Conservation (phyloP, 2,113 vertebrate species). For the Diphyllodes magnificus region DNA sequence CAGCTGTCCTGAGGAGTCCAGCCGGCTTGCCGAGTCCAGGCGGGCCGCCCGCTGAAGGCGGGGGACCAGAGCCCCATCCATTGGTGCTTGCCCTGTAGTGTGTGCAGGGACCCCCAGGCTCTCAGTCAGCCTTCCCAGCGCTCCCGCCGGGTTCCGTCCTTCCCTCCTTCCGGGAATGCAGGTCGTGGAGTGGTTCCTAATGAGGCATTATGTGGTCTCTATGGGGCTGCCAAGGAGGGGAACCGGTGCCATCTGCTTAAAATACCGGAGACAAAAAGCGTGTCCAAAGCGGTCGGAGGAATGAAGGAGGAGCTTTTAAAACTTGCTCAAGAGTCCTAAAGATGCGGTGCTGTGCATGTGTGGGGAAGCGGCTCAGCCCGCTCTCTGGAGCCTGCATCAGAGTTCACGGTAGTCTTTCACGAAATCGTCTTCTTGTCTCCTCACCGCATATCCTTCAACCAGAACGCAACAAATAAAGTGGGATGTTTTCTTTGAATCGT, state of each 20-base stretch:
- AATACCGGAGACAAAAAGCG: background rate
- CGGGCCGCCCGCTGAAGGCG: background rate
- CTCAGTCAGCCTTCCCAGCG: background rate
- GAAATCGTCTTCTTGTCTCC: too few relatives aligned
- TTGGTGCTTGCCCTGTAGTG: accelerated
- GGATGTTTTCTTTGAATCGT: background rate
- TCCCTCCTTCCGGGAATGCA: background rate
- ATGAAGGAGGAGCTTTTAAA: background rate
- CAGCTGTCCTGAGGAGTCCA: background rate
- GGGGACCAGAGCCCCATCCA: background rate
- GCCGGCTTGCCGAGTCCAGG: background rate
- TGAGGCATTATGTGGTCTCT: background rate
- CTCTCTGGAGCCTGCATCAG: background rate
- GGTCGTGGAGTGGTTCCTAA: background rate
- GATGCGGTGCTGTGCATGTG: background rate
- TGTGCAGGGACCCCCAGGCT: background rate
- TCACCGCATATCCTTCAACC: background rate
- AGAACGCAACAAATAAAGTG: background rate
- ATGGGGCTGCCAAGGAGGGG: background rate
- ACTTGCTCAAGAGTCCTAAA: background rate
- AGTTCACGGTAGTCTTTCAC: background rate
- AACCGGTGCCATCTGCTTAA: background rate
- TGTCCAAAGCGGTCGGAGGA: background rate
- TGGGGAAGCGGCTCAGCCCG: background rate
- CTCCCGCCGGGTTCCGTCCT: background rate